These are phyloP conservation scores for Hormaphis cornu DNA, from an alignment of 1,140 invertebrate species.

Conservation along the genomic window DNA sequence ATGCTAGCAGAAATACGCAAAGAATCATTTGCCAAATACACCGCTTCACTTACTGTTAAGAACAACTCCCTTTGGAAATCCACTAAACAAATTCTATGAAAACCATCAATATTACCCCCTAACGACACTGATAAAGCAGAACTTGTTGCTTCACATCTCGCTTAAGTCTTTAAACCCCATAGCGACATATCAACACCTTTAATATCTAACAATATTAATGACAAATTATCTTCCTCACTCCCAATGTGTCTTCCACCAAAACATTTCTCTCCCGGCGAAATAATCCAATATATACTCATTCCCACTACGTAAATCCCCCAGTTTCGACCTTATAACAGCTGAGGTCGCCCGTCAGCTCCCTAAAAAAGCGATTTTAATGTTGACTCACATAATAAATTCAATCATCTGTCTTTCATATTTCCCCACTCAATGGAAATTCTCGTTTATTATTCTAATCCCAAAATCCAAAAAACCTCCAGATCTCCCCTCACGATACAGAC, in stretches of 20 bases:
- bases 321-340: constrained; percentile 27
- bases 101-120: background rate
- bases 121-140: background rate
- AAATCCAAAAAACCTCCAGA: constrained; percentile 39
- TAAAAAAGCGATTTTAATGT: constrained; percentile 23
- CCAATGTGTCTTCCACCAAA: background rate
- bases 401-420: constrained; percentile 14
- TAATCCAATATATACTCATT: background rate
- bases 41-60: background rate
- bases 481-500: constrained; percentile 38
- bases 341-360: background rate
- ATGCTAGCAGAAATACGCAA: background rate
- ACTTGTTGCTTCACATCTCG: background rate
- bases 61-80: background rate
- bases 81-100: background rate
- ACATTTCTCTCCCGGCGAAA: background rate
- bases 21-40: background rate
- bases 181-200: background rate
- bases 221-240: background rate
- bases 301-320: constrained; percentile 6
- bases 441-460: constrained; percentile 39
- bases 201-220: background rate
- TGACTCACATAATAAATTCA: constrained; percentile 16
- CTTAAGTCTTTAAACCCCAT: background rate
- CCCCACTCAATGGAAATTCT: constrained; percentile 40